These are phyloP conservation scores for Eupithecia exiguata DNA, from an alignment of 2,888 invertebrate species.

Conservation along the genomic window DNA sequence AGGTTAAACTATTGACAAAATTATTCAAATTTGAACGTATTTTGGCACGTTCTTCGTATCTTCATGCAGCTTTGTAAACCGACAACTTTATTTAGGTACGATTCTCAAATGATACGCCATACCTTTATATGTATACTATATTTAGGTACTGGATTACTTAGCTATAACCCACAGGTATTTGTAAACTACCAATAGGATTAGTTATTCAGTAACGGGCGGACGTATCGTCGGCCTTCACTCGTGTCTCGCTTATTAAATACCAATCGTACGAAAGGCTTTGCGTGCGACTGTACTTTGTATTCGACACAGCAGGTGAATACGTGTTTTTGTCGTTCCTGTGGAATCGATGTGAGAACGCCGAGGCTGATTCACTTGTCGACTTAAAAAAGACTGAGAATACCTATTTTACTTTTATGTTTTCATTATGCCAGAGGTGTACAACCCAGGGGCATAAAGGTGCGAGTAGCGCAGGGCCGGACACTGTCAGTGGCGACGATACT, in stretches of 20 bases:
- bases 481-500: neutral
- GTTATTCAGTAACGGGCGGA: slow-evolving; percentile 44
- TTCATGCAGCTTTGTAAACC: neutral
- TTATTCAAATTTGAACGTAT: neutral
- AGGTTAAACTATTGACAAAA: neutral
- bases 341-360: slow-evolving; percentile 67
- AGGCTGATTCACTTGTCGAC: slow-evolving; percentile 43
- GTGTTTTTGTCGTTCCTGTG: slow-evolving; percentile 73
- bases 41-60: neutral
- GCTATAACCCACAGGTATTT: neutral
- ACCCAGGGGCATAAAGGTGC: neutral
- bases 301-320: slow-evolving; percentile 66
- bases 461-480: neutral
- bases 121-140: neutral
- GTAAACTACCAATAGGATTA: slow-evolving; percentile 14
- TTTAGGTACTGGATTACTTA: too few relatives aligned
- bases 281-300: slow-evolving; percentile 68
- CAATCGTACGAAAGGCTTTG: slow-evolving; percentile 66
- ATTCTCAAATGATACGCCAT: neutral
- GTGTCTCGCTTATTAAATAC: slow-evolving; percentile 64
- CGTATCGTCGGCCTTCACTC: slow-evolving; percentile 69
- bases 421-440: neutral
- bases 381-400: neutral
- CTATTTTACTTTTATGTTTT: neutral
- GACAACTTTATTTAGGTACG: neutral